phyloP scores from a whole-genome alignment of 2,888 invertebrate species.

The Habroteleia sp. region DNA sequence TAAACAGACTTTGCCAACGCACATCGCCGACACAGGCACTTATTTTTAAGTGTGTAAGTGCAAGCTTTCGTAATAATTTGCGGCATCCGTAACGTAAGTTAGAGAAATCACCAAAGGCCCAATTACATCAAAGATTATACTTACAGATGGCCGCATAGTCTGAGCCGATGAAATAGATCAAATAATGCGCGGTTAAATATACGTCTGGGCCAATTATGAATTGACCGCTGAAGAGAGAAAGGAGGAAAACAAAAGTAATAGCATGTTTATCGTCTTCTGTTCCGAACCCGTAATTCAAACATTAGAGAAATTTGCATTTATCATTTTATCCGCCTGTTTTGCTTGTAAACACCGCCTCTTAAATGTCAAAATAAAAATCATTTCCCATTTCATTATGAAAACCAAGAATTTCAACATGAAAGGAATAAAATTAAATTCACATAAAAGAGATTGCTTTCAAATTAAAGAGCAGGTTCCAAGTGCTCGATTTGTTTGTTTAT shows the following conservation, averaged over 20 bases:
- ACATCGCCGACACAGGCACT: neutral
- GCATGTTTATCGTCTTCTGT: slow-evolving; percentile 42
- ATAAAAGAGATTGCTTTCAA: no score
- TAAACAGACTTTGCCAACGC: slow-evolving; percentile 2
- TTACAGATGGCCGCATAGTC: slow-evolving; percentile 28
- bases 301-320: slow-evolving; percentile 38
- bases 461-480: no score
- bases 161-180: slow-evolving; percentile 47
- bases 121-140: slow-evolving; percentile 43
- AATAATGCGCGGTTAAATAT: slow-evolving; percentile 52
- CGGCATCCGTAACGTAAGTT: slow-evolving; percentile 43
- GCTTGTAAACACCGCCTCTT: slow-evolving; percentile 1
- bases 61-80: slow-evolving; percentile 52
- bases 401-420: no score
- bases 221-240: slow-evolving; percentile 51
- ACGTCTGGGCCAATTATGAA: slow-evolving; percentile 54
- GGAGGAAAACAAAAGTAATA: slow-evolving; percentile 57
- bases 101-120: slow-evolving; percentile 14
- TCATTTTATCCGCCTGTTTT: slow-evolving; percentile 1
- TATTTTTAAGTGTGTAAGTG: slow-evolving; percentile 15
- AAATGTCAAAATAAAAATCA: slow-evolving; percentile 29
- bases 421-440: no score
- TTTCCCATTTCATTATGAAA: no score
- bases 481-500: neutral
- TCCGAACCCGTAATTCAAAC: slow-evolving; percentile 28